Evolutionary conservation across 2,888 invertebrate genomes (phyloP).

Genomic region (Cremastobaeus sp.): DNA sequence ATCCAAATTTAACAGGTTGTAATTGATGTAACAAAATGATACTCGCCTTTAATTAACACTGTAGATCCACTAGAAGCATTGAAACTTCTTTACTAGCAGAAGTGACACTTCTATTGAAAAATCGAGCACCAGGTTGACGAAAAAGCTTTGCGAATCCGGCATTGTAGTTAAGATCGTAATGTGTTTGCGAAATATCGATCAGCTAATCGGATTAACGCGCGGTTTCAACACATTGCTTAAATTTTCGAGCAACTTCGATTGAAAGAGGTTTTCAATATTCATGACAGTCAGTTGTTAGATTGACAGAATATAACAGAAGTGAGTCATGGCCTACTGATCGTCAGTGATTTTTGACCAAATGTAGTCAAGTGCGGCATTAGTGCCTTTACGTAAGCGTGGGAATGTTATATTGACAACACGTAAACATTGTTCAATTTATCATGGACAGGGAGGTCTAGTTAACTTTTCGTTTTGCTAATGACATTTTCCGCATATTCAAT

Average conservation of each 20-base stretch:
- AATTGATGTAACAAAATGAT: conserved; percentile 32
- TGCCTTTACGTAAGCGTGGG: conserved; percentile 79
- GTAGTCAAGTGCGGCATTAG: conserved; percentile 77
- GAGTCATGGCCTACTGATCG: conserved; percentile 65
- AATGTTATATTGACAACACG: conserved; percentile 78
- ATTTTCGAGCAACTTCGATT: background rate
- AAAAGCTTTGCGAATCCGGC: no score
- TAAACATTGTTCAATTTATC: conserved; percentile 71
- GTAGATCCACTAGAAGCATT: background rate
- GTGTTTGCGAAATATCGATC: no score
- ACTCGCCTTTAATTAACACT: conserved; percentile 12
- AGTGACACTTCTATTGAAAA: conserved; percentile 15
- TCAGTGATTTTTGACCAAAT: conserved; percentile 72
- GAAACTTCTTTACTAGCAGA: no score
- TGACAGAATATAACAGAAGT: conserved; percentile 40
- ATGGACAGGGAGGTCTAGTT: conserved; percentile 71
- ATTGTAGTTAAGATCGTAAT: no score
- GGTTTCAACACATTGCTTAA: no score
- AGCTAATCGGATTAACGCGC: no score
- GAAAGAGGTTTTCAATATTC: background rate
- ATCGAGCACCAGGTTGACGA: no score
- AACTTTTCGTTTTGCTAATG: background rate
- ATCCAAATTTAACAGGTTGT: no score
- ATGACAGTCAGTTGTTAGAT: conserved; percentile 31
- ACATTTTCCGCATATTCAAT: background rate